Conservation (phyloP, 2,797 vertebrate genomes). For the Tauraco hartlaubi region DNA sequence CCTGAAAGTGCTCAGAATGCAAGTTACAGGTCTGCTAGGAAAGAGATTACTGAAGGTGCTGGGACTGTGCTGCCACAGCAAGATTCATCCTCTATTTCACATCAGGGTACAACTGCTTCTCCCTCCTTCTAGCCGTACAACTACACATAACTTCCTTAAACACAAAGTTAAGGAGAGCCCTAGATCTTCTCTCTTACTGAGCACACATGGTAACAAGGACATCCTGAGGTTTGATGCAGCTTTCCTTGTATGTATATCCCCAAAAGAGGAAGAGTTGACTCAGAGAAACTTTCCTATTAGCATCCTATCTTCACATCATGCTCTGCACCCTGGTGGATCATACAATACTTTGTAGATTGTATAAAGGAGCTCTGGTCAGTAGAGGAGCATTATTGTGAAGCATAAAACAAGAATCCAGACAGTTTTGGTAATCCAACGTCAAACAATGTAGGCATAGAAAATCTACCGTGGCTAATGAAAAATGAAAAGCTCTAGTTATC, state of each 20-base stretch:
- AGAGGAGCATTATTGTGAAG: neutral
- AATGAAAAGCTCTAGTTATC: neutral
- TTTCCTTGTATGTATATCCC: neutral
- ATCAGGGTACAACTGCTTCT: neutral
- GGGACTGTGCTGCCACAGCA: neutral
- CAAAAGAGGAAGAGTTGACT: neutral
- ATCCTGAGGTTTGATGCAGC: neutral
- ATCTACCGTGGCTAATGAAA: neutral
- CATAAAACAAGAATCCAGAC: neutral
- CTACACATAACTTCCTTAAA: neutral
- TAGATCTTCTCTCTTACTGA: neutral
- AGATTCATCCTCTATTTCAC: neutral
- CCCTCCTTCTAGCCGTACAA: neutral
- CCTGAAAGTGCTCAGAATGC: neutral
- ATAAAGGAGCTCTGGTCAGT: neutral
- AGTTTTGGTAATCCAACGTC: neutral
- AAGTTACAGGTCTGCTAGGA: neutral
- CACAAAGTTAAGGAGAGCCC: neutral
- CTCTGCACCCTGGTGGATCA: neutral
- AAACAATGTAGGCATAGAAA: neutral
- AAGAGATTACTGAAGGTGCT: neutral
- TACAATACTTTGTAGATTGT: neutral
- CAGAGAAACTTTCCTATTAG: neutral
- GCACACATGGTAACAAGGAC: neutral
- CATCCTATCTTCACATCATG: neutral